Conservation (phyloP, 2,888 invertebrate species). For the Bimastos eiseni region DNA sequence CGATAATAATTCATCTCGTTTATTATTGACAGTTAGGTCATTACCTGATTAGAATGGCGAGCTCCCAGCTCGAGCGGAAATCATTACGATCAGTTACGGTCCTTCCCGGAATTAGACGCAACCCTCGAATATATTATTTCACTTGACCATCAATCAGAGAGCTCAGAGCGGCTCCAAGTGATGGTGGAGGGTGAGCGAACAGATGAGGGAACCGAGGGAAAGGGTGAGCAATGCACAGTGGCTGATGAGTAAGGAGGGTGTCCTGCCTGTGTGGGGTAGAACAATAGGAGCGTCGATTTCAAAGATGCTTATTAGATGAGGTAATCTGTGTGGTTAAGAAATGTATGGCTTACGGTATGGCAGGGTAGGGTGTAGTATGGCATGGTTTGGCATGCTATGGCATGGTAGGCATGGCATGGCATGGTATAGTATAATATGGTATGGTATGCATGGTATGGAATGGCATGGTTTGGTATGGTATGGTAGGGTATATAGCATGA, state of each 20-base stretch:
- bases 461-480: too few relatives aligned
- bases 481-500: too few relatives aligned
- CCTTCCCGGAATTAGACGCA: neutral
- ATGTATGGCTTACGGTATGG: too few relatives aligned
- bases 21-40: conserved; percentile 17
- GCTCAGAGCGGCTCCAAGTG: neutral
- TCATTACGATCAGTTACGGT: conserved; percentile 6
- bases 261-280: too few relatives aligned
- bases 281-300: too few relatives aligned
- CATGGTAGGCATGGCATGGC: too few relatives aligned
- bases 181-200: neutral
- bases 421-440: too few relatives aligned
- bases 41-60: conserved; percentile 13
- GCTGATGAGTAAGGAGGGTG: neutral
- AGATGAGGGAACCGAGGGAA: neutral
- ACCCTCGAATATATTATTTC: neutral
- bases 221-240: neutral
- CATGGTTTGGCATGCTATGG: too few relatives aligned
- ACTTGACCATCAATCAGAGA: neutral
- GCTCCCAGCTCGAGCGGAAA: neutral
- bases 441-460: too few relatives aligned
- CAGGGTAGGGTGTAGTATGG: too few relatives aligned
- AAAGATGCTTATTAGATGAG: too few relatives aligned
- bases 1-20: conserved; percentile 14
- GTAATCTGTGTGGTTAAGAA: neutral